Base-by-base conservation (phyloP, 2,888 invertebrate species). In the Synanthedon andrenaeformis region DNA sequence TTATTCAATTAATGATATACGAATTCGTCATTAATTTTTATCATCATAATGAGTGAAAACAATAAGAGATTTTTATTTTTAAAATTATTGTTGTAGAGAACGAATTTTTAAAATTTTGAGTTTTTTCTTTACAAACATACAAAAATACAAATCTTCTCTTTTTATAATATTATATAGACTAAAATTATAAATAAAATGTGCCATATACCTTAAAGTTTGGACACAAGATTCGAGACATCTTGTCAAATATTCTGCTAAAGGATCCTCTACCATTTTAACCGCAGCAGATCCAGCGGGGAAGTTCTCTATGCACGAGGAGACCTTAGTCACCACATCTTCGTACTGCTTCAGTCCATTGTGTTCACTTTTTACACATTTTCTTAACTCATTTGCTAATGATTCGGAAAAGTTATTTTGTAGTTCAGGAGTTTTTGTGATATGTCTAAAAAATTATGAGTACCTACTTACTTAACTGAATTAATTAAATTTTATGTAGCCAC, bases 231-330 rank as follows among this genome's bases (percentile, higher is more conserved):
- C 13, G 53, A 85, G 61, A 53, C 77, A 72, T 4, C 56, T 17
- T 1, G 55, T 62, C 13, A 83, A 62, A 51, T 75, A 81, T 1
- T 23, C 56, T 0, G 62, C 67, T 2, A 84, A 58, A 4, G 55
- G 8, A 2, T 65, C 41, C 48, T 76, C 74, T 1, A 76, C 57
- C 0, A 53, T 42, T 53, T 66, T 69, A 2, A 84, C 51, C 2
- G 82, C 79, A 0, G 54, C 54, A 1, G 66, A 62, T 0, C 85
- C 84, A 0, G 76, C 58, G 0, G 73, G 72, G 41, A 85, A 81
- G 61, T 84, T 86, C 51, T 84, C 86, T 19, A 76, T 72, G 54
- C 82, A 80, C 0, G 63, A 62, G 0, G 67, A 66, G 3, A 83
- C 51, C 58, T 72, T 80, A 1, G 67, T 60, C 2, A 82, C 67